Percentiles rank a stretch among this genome's conserved stretches.
Evolutionary conservation across 2,113 vertebrate genomes (phyloP).

Genomic region (Glareola pratincola): DNA sequence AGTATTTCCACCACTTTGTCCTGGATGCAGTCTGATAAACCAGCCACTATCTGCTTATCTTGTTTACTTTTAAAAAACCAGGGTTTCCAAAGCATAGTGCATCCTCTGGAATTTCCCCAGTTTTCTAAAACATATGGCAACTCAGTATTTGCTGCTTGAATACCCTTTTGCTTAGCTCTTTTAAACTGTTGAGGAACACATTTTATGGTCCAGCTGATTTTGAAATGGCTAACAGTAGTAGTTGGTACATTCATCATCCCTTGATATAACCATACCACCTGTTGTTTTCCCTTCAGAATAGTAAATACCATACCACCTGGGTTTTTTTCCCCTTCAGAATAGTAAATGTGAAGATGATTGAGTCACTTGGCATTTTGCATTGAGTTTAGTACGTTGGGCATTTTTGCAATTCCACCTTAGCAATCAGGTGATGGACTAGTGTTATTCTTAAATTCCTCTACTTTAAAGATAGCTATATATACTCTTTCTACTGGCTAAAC

Average conservation of each 20-base stretch:
- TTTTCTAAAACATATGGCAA: not conserved
- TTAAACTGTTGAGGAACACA: not conserved
- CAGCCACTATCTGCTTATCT: not conserved
- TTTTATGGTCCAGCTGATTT: not conserved
- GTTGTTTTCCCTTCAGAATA: not conserved
- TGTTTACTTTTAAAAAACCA: not conserved
- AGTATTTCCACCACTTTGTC: not conserved
- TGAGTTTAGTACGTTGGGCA: not conserved
- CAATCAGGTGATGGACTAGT: not conserved
- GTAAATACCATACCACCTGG: not conserved
- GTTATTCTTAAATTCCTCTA: not conserved
- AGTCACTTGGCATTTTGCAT: not conserved
- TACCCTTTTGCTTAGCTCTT: not conserved
- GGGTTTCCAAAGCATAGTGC: not conserved
- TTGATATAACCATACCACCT: not conserved
- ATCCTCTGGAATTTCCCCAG: not conserved
- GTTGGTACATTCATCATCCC: not conserved
- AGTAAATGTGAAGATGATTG: not conserved
- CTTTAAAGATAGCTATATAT: not conserved
- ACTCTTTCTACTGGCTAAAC: not conserved
- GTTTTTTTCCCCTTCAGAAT: not conserved
- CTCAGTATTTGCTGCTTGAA: not conserved
- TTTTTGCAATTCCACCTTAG: not conserved
- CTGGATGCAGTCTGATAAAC: not conserved
- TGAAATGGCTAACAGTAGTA: not conserved